These are phyloP conservation scores for Patiria pectinifera DNA, from an alignment of 53 echinoderm and acorn worm species.

Conservation along the genomic window DNA sequence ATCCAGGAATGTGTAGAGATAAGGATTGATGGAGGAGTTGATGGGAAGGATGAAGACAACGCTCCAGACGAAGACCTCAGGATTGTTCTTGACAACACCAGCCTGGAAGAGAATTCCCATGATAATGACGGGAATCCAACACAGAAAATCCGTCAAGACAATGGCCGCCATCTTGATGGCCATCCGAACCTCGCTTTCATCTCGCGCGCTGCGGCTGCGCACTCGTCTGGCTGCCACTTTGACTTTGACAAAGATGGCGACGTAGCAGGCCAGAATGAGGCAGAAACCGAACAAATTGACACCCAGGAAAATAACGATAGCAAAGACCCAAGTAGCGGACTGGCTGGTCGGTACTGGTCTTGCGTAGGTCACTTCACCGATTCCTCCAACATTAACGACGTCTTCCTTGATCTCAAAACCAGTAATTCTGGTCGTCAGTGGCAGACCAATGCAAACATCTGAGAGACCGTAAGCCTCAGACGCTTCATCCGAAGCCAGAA, in stretches of 20 bases:
- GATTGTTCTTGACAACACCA: slow-evolving; percentile 21
- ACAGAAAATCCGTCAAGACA: slow-evolving; percentile 53
- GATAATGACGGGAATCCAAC: slow-evolving; percentile 58
- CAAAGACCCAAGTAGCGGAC: slow-evolving; percentile 32
- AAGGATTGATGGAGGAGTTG: slow-evolving; percentile 46
- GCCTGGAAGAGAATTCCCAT: slow-evolving; percentile 57
- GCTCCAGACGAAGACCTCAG: slow-evolving; percentile 28
- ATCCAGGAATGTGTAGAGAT: background rate
- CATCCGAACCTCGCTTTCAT: slow-evolving; percentile 41
- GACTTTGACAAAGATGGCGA: slow-evolving; percentile 41
- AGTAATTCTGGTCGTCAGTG: slow-evolving; percentile 23
- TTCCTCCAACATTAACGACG: slow-evolving; percentile 1
- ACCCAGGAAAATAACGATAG: slow-evolving; percentile 47
- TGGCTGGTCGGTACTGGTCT: background rate
- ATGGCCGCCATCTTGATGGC: slow-evolving; percentile 54
- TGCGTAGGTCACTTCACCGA: background rate
- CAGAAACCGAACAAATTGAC: slow-evolving; percentile 49
- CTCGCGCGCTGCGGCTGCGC: slow-evolving; percentile 24
- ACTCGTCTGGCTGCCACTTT: slow-evolving; percentile 26
- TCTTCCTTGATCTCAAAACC: slow-evolving; percentile 11
- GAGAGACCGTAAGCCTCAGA: slow-evolving; percentile 55
- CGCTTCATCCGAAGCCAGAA: slow-evolving; percentile 27
- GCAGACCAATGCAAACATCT: slow-evolving; percentile 68
- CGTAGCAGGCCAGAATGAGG: slow-evolving; percentile 44
- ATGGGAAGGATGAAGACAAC: slow-evolving; percentile 62